phyloP scores from a whole-genome alignment of 2,888 invertebrate genomes.

The Brachyptera risi region DNA sequence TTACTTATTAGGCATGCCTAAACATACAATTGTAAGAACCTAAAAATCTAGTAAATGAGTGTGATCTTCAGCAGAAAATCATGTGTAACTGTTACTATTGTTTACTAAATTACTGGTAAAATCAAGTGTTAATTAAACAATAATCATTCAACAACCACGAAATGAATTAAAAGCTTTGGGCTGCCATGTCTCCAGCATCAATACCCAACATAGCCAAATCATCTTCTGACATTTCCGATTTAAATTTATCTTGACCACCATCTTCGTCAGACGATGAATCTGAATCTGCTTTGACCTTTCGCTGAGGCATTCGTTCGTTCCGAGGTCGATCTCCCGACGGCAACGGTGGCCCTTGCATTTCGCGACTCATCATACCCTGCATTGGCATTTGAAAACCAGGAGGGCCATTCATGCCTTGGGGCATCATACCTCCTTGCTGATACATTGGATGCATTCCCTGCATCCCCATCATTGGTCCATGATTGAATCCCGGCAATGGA shows the following conservation, averaged over 20 bases:
- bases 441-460: conserved; percentile 11
- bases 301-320: neutral
- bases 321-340: neutral
- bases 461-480: conserved; percentile 23
- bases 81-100: too few relatives aligned
- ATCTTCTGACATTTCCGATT: conserved; percentile 47
- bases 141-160: too few relatives aligned
- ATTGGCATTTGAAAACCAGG: neutral
- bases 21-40: too few relatives aligned
- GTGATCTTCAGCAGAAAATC: too few relatives aligned
- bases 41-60: too few relatives aligned
- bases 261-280: conserved; percentile 28
- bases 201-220: conserved; percentile 83
- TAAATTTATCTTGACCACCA: conserved; percentile 40
- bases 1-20: too few relatives aligned
- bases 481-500: neutral
- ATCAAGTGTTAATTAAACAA: too few relatives aligned
- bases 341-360: conserved; percentile 18
- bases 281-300: neutral
- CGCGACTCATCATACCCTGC: conserved; percentile 8
- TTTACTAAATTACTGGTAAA: too few relatives aligned
- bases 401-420: conserved; percentile 1
- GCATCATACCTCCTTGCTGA: neutral
- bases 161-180: conserved; percentile 47
- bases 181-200: conserved; percentile 73